phyloP scores from a whole-genome alignment of 2,888 invertebrate genomes.

The Apoda limacodes region DNA sequence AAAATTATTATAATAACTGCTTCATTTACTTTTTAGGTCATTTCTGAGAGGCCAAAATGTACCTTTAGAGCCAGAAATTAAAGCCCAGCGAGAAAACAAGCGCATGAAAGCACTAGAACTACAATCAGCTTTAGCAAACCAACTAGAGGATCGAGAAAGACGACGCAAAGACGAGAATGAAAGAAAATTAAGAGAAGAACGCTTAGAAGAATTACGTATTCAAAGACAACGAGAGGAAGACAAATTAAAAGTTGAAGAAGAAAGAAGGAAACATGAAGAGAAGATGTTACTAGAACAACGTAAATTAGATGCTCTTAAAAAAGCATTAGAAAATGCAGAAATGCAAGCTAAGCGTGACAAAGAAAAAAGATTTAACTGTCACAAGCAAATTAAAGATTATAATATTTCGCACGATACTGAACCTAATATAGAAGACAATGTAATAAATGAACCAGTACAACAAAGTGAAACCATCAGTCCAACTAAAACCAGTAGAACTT shows the following conservation, averaged over 20 bases:
- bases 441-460: slow-evolving; percentile 24
- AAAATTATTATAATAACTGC: neutral
- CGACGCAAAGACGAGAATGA: slow-evolving; percentile 82
- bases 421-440: slow-evolving; percentile 28
- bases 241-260: slow-evolving; percentile 76
- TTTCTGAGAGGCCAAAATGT: slow-evolving; percentile 89
- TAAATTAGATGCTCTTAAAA: slow-evolving; percentile 80
- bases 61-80: slow-evolving; percentile 81
- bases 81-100: slow-evolving; percentile 84
- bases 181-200: slow-evolving; percentile 79
- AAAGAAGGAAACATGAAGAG: slow-evolving; percentile 74
- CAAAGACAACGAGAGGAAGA: slow-evolving; percentile 80
- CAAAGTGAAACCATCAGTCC: slow-evolving; percentile 38
- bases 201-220: slow-evolving; percentile 82
- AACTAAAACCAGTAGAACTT: slow-evolving; percentile 52
- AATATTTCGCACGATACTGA: slow-evolving; percentile 25
- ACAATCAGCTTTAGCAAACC: slow-evolving; percentile 86
- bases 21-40: slow-evolving; percentile 52
- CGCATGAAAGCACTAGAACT: slow-evolving; percentile 87
- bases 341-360: slow-evolving; percentile 78
- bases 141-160: slow-evolving; percentile 85
- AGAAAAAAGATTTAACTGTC: slow-evolving; percentile 55
- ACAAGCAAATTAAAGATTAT: slow-evolving; percentile 35
- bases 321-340: slow-evolving; percentile 83
- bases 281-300: slow-evolving; percentile 78